Evolutionary conservation across 2,113 vertebrate genomes (phyloP), one percentile per base, ranked within the genome.

Genomic region (Lichenostomus cassidix): DNA sequence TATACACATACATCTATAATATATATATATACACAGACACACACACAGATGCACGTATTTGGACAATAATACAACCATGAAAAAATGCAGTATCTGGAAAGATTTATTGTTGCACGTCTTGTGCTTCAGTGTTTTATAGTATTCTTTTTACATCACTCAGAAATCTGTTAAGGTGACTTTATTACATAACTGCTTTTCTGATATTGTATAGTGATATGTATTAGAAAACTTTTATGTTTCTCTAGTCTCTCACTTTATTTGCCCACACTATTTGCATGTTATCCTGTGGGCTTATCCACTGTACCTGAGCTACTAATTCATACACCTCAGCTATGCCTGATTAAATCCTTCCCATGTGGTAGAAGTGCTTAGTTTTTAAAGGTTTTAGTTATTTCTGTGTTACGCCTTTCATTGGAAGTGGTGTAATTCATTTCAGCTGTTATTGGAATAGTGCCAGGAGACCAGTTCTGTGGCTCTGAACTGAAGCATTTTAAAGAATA

Each of bases 361-460:
- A 85, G 22, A 79, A 55, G 8, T 58, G 20, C 39, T 86, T 17
- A 42, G 39, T 80, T 86, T 89, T 84, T 73, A 90, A 94, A 94
- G 52, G 6, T 11, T 82, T 82, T 42, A 77, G 31, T 42, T 95
- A 37, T 82, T 94, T 70, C 33, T 81, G 6, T 83, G 69, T 63
- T 82, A 58, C 0, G 44, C 46, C 24, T 94, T 92, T 80, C 67
- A 80, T 22, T 86, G 80, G 24, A 96, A 89, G 42, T 20, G 12
- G 69, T 31, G 11, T 64, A 83, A 91, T 92, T 89, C 6, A 50
- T 76, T 87, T 96, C 85, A 94, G 73, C 42, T 92, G 63, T 86
- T 44, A 42, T 89, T 89, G 79, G 71, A 78, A 80, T 24, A 74
- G 20, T 15, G 46, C 52, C 69, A 94, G 28, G 88, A 47, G 41